Base-by-base conservation (phyloP, 1,140 invertebrate genomes). In the Trichomalopsis sarcophagae region DNA sequence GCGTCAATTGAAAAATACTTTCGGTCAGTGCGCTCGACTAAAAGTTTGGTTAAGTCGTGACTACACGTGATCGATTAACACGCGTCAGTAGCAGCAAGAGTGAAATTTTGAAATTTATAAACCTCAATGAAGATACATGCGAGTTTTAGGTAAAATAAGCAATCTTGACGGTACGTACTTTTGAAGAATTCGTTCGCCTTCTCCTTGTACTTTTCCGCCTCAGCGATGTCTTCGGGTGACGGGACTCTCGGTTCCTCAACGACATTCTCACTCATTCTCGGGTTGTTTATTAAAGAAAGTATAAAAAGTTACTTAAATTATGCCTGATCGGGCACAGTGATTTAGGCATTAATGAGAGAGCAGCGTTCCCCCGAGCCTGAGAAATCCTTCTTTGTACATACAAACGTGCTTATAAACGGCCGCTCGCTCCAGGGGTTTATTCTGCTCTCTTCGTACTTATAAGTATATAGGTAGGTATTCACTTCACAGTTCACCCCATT, bases 151-250 rank as follows among this genome's bases (percentile, higher is more conserved):
- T 36, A 30, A 82, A 76, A 85, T 66, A 11, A 73, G 5, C 17
- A 47, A 5, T 27, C n/a, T 78, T 30, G 82, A 23, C 30, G 82
- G 76, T 82, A 93, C 94, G 94, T 94, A 97, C 97, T 96, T 95
- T 98, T 98, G 91, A 98, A 98, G 91, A 94, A 96, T 89, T 96
- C 95, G 93, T 98, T 98, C 17, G 97, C 97, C 90, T 96, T 94
- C 89, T 97, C 95, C 94, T 98, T 98, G 82, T 96, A 94, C 89
- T 95, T 94, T 92, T 97, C 96, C 13, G 97, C 97, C 89, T 93
- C 92, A 82, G 94, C 89, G 27, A 91, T 89, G 87, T 94, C 90
- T 89, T 94, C 93, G 66, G 90, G 87, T 47, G 90, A 89, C 76
- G 88, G 86, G n/a, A 81, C 81, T 83, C 81, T 87, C 9, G 84